Evolutionary conservation across 1,140 invertebrate species (phyloP).

Genomic region (Drosophila truncata): DNA sequence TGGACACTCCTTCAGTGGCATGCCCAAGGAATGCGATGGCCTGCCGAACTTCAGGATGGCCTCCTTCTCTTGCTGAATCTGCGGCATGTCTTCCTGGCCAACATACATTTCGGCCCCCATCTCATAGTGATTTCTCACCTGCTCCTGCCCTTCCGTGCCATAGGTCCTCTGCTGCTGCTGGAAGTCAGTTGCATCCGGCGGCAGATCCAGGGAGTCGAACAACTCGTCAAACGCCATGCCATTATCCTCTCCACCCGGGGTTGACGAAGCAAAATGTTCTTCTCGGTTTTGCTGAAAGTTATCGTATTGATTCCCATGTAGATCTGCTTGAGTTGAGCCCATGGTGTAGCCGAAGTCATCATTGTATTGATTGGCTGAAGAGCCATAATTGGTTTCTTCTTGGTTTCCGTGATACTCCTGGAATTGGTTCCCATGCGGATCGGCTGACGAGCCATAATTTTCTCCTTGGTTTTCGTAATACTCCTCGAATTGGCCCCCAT

Average conservation of each 20-base stretch:
- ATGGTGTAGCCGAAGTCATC: background rate
- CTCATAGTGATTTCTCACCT: background rate
- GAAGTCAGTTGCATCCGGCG: background rate
- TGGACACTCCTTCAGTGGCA: background rate
- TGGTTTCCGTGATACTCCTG: background rate
- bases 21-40: background rate
- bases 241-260: too few species aligned
- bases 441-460: too few species aligned
- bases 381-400: too few species aligned
- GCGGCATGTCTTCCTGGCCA: background rate
- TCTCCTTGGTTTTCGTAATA: too few species aligned
- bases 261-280: rapidly evolving
- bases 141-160: background rate
- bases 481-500: too few species aligned
- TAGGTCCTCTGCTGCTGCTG: background rate
- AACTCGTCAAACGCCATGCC: background rate
- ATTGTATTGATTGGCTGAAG: rapidly evolving
- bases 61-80: background rate
- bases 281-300: background rate
- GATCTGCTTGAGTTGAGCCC: background rate
- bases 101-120: background rate
- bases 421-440: too few species aligned
- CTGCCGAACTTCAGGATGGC: background rate
- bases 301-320: background rate
- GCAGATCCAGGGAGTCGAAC: background rate